Percentiles rank a stretch among this genome's conserved stretches.
These are phyloP conservation scores for Lordiphosa fenestrarum DNA, from an alignment of 2,888 invertebrate genomes.

Conservation along the genomic window DNA sequence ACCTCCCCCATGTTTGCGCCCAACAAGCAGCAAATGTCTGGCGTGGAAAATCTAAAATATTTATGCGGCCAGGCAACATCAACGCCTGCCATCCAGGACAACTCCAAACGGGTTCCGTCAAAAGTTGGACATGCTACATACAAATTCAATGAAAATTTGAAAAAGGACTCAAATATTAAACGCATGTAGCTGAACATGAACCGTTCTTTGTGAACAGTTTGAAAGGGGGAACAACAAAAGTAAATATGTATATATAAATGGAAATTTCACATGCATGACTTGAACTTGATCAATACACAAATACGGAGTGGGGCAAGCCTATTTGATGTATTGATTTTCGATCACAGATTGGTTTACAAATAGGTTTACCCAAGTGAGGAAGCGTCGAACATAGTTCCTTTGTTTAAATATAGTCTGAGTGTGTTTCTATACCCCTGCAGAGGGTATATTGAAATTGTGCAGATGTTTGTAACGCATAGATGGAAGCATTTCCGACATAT, in stretches of 20 bases:
- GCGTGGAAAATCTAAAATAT: slow-evolving; percentile 64
- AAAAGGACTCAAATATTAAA: slow-evolving; percentile 28
- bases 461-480: too few species aligned
- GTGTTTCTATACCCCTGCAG: too few species aligned
- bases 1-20: not conserved
- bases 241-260: not conserved
- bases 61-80: slow-evolving; percentile 59
- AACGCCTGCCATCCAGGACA: slow-evolving; percentile 24
- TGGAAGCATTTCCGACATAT: too few species aligned
- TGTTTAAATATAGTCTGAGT: too few species aligned
- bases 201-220: slow-evolving; percentile 12
- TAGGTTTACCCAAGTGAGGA: too few species aligned
- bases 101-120: slow-evolving; percentile 42
- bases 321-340: too few species aligned
- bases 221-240: slow-evolving; percentile 10
- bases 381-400: too few species aligned
- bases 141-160: slow-evolving; percentile 55
- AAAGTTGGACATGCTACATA: slow-evolving; percentile 38
- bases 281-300: too few species aligned
- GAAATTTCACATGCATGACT: too few species aligned
- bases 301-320: too few species aligned
- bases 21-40: slow-evolving; percentile 28
- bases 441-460: too few species aligned
- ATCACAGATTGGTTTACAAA: too few species aligned
- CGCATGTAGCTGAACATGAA: not conserved